Evolutionary conservation across 2,888 invertebrate species (phyloP).

Genomic region (Lamellibrachia satsuma): DNA sequence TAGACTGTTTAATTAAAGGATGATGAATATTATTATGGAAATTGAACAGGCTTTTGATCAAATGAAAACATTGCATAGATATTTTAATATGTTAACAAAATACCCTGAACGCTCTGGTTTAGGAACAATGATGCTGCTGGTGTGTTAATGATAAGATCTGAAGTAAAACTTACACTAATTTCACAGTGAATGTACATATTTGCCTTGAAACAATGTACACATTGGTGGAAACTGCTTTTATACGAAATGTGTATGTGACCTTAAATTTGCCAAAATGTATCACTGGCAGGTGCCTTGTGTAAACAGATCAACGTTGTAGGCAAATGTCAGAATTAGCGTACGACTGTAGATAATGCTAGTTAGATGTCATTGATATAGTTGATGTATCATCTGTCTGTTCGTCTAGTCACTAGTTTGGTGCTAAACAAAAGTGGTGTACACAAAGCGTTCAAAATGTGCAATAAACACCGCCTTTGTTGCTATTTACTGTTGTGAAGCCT

Average conservation of each 20-base stretch:
- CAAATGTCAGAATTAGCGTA: neutral
- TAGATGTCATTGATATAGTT: neutral
- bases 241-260: neutral
- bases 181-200: neutral
- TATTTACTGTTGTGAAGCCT: neutral
- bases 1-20: neutral
- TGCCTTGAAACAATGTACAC: neutral
- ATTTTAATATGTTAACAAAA: neutral
- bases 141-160: neutral
- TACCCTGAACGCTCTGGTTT: neutral
- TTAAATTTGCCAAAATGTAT: neutral
- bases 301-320: neutral
- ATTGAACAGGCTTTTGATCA: neutral
- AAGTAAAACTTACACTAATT: neutral
- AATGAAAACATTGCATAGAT: neutral
- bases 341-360: neutral
- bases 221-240: neutral
- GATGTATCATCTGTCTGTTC: neutral
- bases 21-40: neutral
- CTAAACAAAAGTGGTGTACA: constrained; percentile 5
- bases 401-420: neutral
- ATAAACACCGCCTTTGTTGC: neutral
- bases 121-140: neutral
- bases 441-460: constrained; percentile 1
- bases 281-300: neutral